phyloP scores from a whole-genome alignment of 2,113 vertebrate genomes.

The Odocoileus hemionus region DNA sequence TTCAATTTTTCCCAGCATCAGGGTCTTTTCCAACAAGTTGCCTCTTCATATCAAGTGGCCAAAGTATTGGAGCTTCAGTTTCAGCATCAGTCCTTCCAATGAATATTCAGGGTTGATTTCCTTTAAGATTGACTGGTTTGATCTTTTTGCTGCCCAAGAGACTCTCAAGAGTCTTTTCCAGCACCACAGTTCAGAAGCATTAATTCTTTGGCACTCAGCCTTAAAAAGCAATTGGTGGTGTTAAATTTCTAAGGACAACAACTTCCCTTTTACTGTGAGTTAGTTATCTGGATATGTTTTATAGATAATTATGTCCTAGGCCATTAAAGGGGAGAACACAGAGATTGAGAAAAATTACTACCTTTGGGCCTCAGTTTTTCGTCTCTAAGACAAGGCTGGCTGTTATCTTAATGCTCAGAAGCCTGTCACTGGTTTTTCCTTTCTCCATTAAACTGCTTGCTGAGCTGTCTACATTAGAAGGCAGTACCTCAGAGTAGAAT shows the following conservation, averaged over 20 bases:
- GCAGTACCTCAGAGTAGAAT: neutral
- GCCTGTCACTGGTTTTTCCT: neutral
- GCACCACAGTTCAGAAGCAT: neutral
- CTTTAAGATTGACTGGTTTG: neutral
- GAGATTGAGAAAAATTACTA: neutral
- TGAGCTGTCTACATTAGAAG: neutral
- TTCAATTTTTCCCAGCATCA: neutral
- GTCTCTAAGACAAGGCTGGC: neutral
- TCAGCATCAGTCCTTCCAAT: neutral
- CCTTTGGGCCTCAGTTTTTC: neutral
- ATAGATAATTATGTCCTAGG: neutral
- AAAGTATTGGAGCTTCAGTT: neutral
- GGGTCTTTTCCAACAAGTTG: neutral
- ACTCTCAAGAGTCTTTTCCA: neutral
- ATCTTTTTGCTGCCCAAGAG: neutral
- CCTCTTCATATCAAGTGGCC: neutral
- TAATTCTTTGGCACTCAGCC: neutral
- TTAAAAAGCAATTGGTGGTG: neutral
- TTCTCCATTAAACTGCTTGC: neutral
- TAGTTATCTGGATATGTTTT: neutral
- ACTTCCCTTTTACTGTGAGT: neutral
- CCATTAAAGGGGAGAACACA: neutral
- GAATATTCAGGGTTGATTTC: neutral
- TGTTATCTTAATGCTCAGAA: neutral
- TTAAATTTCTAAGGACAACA: neutral